phyloP scores from a whole-genome alignment of 2,888 invertebrate species.

The Polydrusus tereticollis region DNA sequence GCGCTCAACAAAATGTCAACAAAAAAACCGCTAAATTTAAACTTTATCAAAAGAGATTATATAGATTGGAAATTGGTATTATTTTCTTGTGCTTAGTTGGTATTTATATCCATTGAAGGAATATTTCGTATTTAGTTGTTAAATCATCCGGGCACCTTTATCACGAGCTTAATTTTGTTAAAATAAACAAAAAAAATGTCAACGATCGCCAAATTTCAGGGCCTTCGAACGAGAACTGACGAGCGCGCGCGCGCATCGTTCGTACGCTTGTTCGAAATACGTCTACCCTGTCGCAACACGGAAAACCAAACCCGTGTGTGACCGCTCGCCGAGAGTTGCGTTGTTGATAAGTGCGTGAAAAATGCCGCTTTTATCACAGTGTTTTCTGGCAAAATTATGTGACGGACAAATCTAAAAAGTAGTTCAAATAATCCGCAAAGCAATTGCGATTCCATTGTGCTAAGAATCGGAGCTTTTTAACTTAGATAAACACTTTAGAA shows the following conservation, averaged over 20 bases:
- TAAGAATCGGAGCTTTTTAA: conserved; percentile 23
- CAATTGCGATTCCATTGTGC: conserved; percentile 36
- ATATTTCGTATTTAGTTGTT: too few species aligned
- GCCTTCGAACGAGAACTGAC: conserved; percentile 15
- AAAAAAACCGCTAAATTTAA: background rate
- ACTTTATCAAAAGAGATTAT: too few species aligned
- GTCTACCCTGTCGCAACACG: conserved; percentile 60
- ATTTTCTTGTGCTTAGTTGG: background rate
- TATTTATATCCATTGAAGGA: too few species aligned
- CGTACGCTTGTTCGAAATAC: conserved; percentile 49
- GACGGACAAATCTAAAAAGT: conserved; percentile 55
- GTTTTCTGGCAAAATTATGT: conserved; percentile 51
- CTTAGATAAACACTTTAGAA: conserved; percentile 36
- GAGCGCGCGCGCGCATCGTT: conserved; percentile 53
- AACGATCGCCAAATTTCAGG: conserved; percentile 29
- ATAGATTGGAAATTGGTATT: background rate
- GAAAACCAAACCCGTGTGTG: conserved; percentile 54
- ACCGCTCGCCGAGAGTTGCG: conserved; percentile 48
- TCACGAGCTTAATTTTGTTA: background rate
- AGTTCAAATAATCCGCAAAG: conserved; percentile 48
- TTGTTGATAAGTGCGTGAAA: conserved; percentile 51
- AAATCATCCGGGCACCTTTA: too few species aligned
- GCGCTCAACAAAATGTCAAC: background rate
- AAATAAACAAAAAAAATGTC: background rate
- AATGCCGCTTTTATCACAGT: conserved; percentile 52